phyloP scores from a whole-genome alignment of 1,140 invertebrate species.

The Cotesia chilonis region DNA sequence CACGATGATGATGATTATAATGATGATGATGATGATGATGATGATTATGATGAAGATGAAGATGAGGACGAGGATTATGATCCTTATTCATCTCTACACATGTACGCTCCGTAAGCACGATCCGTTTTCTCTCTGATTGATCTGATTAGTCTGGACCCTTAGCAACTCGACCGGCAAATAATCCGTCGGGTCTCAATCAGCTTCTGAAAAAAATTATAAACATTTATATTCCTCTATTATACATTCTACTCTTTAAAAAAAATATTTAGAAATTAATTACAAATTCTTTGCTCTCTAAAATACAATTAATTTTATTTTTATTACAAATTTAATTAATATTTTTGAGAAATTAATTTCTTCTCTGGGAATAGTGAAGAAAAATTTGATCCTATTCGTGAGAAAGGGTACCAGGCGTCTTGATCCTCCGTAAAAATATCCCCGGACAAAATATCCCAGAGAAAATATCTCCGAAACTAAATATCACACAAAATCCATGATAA shows the following conservation, averaged over 20 bases:
- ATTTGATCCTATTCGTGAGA: no score
- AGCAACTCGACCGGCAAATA: conserved; percentile 60
- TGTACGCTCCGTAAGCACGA: conserved; percentile 46
- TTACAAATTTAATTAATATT: no score
- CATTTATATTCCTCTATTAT: conserved; percentile 29
- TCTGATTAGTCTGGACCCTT: conserved; percentile 59
- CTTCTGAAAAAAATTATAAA: conserved; percentile 64
- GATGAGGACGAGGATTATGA: conserved; percentile 51
- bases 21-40: background rate
- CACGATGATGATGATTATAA: conserved; percentile 1
- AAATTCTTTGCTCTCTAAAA: no score
- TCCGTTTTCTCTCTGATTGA: conserved; percentile 60
- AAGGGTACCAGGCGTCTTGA: no score
- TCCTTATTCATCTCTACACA: conserved; percentile 36
- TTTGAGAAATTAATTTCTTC: no score
- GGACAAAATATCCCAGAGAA: no score
- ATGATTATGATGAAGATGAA: background rate
- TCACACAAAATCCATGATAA: no score
- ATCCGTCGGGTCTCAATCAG: conserved; percentile 64
- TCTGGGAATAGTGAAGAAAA: no score
- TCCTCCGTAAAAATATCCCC: no score
- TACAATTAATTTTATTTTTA: no score
- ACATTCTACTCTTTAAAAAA: conserved; percentile 7
- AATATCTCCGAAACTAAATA: no score
- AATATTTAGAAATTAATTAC: no score